A percentile compares a stretch with the other conserved stretches of the same genome.
Evolutionary conservation across 1,140 invertebrate species (phyloP).

Genomic region (Anoplolepis gracilipes): DNA sequence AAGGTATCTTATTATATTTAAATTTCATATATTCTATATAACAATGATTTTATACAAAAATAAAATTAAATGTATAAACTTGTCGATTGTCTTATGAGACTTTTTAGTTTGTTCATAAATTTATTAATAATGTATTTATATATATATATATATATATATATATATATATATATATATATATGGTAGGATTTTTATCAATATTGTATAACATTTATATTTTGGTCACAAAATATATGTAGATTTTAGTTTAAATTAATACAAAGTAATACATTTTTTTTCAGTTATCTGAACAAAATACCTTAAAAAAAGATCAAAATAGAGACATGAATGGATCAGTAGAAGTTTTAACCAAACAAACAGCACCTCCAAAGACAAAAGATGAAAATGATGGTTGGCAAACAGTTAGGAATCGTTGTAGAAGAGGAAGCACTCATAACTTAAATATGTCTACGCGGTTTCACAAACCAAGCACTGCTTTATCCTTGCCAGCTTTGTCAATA

Average conservation of each 20-base stretch:
- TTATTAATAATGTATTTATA: not conserved
- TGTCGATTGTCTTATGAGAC: not conserved
- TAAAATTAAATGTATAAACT: too few species aligned
- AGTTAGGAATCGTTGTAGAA: constrained; percentile 86
- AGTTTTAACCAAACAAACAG: constrained; percentile 73
- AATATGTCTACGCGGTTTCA: constrained; percentile 86
- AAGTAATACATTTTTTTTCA: constrained; percentile 53
- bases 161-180: not conserved
- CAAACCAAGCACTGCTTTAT: constrained; percentile 87
- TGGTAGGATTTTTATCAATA: not conserved
- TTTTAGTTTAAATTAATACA: not conserved
- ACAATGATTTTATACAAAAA: too few species aligned
- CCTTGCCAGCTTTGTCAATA: constrained; percentile 86
- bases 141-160: too few species aligned
- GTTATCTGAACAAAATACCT: constrained; percentile 62
- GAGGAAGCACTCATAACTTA: constrained; percentile 83
- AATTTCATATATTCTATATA: too few species aligned
- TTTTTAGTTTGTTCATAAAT: not conserved
- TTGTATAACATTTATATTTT: not conserved
- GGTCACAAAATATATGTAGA: not conserved
- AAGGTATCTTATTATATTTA: constrained; percentile 57
- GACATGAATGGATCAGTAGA: constrained; percentile 81
- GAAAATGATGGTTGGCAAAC: constrained; percentile 89
- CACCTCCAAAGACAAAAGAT: constrained; percentile 72
- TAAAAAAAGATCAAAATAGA: constrained; percentile 64